Conservation (phyloP, 2,113 vertebrate genomes). For the Periophthalmodon schlosseri region DNA sequence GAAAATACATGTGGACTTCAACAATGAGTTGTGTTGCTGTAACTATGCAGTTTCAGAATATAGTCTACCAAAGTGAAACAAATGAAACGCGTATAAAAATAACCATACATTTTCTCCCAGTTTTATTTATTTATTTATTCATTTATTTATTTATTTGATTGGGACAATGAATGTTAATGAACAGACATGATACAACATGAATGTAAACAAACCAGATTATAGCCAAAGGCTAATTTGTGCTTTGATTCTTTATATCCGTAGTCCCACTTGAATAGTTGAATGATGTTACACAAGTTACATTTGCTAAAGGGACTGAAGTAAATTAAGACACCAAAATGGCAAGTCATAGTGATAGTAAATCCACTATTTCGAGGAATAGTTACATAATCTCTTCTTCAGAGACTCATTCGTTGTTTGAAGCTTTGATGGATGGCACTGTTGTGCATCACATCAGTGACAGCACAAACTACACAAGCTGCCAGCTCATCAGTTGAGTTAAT, state of each 20-base stretch:
- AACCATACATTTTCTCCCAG: no score
- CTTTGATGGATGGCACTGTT: constrained; percentile 18
- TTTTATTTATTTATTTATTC: no score
- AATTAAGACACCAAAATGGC: not conserved
- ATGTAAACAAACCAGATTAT: no score
- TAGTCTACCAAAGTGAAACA: not conserved
- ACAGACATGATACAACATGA: no score
- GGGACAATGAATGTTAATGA: no score
- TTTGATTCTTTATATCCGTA: no score
- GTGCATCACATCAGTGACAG: constrained; percentile 30
- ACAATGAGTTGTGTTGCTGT: not conserved
- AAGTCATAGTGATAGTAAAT: not conserved
- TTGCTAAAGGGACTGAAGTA: not conserved
- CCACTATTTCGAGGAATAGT: constrained; percentile 15
- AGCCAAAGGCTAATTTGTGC: no score
- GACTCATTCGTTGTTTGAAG: constrained; percentile 19
- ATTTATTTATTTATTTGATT: no score
- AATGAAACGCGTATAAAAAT: constrained; percentile 11
- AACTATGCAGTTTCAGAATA: not conserved
- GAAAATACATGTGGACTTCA: constrained; percentile 37
- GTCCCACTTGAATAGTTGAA: no score
- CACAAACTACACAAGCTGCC: constrained; percentile 41
- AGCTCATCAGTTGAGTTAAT: constrained; percentile 28
- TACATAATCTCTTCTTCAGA: constrained; percentile 34
- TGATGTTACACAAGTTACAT: not conserved